Conservation (phyloP, 2,797 vertebrate species). For the Sebastes iracundus region DNA sequence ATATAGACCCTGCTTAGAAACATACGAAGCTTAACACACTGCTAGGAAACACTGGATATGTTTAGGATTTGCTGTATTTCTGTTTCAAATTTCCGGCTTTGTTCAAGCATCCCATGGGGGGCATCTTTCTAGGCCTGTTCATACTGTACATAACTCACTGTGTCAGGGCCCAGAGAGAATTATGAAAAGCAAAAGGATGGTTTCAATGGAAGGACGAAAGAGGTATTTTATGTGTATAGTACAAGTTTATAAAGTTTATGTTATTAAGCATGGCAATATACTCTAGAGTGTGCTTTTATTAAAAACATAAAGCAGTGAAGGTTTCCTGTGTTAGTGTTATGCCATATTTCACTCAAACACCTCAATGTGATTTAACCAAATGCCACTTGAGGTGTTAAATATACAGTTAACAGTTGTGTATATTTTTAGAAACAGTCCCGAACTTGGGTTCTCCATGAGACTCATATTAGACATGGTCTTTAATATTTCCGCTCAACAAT, state of each 20-base stretch:
- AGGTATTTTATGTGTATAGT: background rate
- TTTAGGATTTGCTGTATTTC: background rate
- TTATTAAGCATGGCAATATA: background rate
- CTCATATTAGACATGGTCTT: slow-evolving; percentile 8
- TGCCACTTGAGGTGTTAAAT: background rate
- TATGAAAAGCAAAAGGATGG: background rate
- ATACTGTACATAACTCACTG: background rate
- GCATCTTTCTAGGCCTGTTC: background rate
- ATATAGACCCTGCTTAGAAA: slow-evolving; percentile 21
- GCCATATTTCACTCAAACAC: background rate
- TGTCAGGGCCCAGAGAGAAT: background rate
- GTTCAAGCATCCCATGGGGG: background rate
- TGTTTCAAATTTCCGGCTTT: slow-evolving; percentile 30
- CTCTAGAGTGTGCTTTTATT: background rate
- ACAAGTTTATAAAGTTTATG: background rate
- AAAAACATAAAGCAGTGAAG: background rate
- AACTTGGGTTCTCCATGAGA: background rate
- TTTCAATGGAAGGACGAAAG: background rate
- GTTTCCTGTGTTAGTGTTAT: background rate
- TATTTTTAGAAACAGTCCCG: slow-evolving; percentile 18
- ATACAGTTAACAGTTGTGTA: background rate
- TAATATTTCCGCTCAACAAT: background rate
- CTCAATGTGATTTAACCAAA: background rate
- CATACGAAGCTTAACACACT: background rate
- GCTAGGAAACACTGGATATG: background rate